phyloP scores from a whole-genome alignment of 1,140 invertebrate genomes.

The Sesamia nonagrioides region DNA sequence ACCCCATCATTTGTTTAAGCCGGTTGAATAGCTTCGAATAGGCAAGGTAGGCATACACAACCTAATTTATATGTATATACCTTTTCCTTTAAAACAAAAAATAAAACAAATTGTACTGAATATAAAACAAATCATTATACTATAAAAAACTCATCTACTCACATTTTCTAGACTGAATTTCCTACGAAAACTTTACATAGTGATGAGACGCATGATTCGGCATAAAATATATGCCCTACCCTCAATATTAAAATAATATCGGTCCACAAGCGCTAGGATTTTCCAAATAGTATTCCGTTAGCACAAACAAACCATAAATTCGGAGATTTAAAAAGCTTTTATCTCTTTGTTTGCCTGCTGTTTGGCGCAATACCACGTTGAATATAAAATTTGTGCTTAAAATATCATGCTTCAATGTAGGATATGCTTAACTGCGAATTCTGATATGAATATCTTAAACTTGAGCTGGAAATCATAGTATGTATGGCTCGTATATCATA shows the following conservation, averaged over 20 bases:
- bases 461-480: conserved; percentile 6
- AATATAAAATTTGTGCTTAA: conserved; percentile 61
- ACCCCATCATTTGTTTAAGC: background rate
- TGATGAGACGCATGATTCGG: conserved; percentile 61
- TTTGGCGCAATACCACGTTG: conserved; percentile 64
- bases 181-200: conserved; percentile 36
- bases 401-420: conserved; percentile 48
- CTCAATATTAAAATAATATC: conserved; percentile 75
- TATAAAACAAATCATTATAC: background rate
- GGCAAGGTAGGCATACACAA: background rate
- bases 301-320: conserved; percentile 83
- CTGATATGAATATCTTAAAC: conserved; percentile 45
- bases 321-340: conserved; percentile 83
- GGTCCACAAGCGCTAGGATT: conserved; percentile 62
- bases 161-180: background rate
- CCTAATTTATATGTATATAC: background rate
- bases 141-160: conserved; percentile 9
- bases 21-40: background rate
- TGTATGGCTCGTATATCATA: conserved; percentile 1
- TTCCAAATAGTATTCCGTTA: conserved; percentile 70
- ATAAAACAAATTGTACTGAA: background rate
- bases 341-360: conserved; percentile 78
- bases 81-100: background rate
- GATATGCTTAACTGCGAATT: conserved; percentile 32
- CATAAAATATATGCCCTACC: conserved; percentile 64